A percentile compares a stretch with the other conserved stretches of the same genome.
phyloP scores from a whole-genome alignment of 2,797 vertebrate genomes.

The Epinephelus coioides region DNA sequence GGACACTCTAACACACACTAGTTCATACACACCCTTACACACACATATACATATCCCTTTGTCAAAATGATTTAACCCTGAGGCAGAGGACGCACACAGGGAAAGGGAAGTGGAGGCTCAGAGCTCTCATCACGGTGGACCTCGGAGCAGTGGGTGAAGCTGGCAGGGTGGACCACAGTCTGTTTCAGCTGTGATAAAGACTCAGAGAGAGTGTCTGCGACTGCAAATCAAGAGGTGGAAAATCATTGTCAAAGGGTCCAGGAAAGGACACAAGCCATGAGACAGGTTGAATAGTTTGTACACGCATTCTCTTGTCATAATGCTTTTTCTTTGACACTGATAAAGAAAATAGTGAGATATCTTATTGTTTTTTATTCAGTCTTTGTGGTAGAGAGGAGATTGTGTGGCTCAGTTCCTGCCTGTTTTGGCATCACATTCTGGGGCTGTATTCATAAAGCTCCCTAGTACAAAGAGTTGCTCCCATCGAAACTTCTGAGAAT shows the following conservation, averaged over 20 bases:
- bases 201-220: constrained; percentile 20
- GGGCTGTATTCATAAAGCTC: no score
- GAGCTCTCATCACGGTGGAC: constrained; percentile 46
- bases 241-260: neutral
- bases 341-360: neutral
- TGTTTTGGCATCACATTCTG: neutral
- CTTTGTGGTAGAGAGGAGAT: neutral
- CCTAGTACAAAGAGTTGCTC: no score
- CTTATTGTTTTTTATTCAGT: neutral
- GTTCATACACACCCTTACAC: constrained; percentile 9
- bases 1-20: constrained; percentile 4
- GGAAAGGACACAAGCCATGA: neutral
- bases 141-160: constrained; percentile 42
- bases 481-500: no score
- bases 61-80: constrained; percentile 66
- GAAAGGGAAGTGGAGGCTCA: constrained; percentile 9
- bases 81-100: constrained; percentile 21
- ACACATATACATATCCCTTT: constrained; percentile 44
- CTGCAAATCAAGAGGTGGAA: constrained; percentile 4
- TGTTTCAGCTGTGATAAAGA: constrained; percentile 62
- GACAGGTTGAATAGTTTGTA: neutral
- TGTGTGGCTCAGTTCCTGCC: neutral
- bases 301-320: neutral
- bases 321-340: neutral
- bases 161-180: constrained; percentile 41